phyloP scores from a whole-genome alignment of 2,797 vertebrate genomes.

The Pachyuromys duprasi region DNA sequence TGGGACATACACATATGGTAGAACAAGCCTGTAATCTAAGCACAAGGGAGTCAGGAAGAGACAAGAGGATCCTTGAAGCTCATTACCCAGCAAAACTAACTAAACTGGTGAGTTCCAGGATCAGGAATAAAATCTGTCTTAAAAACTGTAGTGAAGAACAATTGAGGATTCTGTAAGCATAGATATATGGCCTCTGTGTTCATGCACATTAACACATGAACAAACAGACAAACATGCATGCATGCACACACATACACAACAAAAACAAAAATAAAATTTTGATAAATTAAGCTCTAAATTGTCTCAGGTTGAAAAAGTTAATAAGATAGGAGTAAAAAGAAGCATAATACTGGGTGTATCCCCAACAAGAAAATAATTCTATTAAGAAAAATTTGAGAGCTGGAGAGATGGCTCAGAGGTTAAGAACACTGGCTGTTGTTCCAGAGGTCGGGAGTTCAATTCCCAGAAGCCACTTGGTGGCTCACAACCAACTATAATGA shows the following conservation, averaged over 20 bases:
- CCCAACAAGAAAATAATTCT: background rate
- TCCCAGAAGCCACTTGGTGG: too few species aligned
- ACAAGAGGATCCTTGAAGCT: background rate
- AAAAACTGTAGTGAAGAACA: background rate
- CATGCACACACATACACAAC: background rate
- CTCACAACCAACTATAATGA: too few species aligned
- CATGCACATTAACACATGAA: background rate
- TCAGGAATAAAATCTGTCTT: background rate
- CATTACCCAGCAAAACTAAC: background rate
- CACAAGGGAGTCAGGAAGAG: background rate
- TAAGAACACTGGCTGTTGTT: too few species aligned
- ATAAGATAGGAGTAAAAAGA: background rate
- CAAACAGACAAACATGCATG: background rate
- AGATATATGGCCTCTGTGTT: background rate
- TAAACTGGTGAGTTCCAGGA: background rate
- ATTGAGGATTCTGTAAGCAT: background rate
- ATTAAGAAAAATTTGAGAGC: background rate
- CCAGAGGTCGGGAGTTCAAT: too few species aligned
- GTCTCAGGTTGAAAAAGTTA: background rate
- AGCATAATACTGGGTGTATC: background rate
- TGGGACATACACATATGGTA: background rate
- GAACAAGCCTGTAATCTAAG: background rate
- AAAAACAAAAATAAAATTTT: background rate
- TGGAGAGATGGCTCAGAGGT: too few species aligned
- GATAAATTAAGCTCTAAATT: background rate